Evolutionary conservation across 2,797 vertebrate genomes (phyloP).

Genomic region (Forpus xanthops): DNA sequence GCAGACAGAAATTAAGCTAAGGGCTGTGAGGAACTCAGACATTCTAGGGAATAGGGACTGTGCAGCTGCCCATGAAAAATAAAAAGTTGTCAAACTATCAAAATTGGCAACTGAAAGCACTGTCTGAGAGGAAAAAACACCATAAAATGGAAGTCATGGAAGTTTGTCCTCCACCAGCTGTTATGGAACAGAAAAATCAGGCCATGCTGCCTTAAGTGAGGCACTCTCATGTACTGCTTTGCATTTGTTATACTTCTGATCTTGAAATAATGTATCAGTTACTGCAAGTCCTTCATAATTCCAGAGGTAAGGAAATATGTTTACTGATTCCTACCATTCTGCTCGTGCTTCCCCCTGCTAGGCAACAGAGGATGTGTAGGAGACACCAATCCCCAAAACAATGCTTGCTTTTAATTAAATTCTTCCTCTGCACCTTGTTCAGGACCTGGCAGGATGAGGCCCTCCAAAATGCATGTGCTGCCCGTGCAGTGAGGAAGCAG

Average conservation of each 20-base stretch:
- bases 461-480: not conserved
- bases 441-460: not conserved
- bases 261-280: not conserved
- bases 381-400: not conserved
- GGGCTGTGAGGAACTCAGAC: not conserved
- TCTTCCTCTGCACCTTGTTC: not conserved
- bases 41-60: not conserved
- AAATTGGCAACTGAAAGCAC: not conserved
- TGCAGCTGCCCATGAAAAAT: not conserved
- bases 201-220: not conserved
- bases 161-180: not conserved
- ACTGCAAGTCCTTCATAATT: not conserved
- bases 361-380: not conserved
- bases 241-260: not conserved
- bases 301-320: not conserved
- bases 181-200: not conserved
- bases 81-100: not conserved
- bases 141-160: not conserved
- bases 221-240: not conserved
- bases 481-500: not conserved
- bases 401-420: conserved; percentile 21
- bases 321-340: not conserved
- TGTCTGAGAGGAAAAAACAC: not conserved
- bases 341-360: not conserved
- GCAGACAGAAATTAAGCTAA: not conserved